Evolutionary conservation across 2,797 vertebrate genomes (phyloP).

Genomic region (Spinibarbus caldwelli): DNA sequence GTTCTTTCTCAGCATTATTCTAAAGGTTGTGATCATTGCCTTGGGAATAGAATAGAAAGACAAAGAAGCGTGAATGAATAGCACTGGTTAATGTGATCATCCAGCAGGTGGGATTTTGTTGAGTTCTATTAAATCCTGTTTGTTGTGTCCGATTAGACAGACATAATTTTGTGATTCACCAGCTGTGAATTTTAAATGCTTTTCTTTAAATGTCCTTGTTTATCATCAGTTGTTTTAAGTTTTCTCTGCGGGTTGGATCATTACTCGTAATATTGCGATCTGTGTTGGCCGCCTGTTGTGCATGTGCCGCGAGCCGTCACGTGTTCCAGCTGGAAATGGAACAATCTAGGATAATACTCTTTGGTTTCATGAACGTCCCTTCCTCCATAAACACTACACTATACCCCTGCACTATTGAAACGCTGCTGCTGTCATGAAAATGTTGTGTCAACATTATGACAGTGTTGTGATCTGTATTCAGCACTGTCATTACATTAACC

Average conservation of each 20-base stretch:
- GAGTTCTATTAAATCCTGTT: conserved; percentile 22
- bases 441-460: conserved; percentile 27
- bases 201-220: not conserved
- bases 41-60: conserved; percentile 7
- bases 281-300: not conserved
- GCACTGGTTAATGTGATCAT: conserved; percentile 5
- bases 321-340: conserved; percentile 1
- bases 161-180: not conserved
- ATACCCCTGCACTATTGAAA: not conserved
- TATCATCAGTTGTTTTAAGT: conserved; percentile 17
- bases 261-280: not conserved
- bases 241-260: not conserved
- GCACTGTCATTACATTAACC: not conserved
- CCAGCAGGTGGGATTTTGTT: conserved; percentile 12
- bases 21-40: conserved; percentile 10
- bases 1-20: conserved; percentile 3
- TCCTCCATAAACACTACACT: not conserved
- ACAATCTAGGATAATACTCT: conserved; percentile 20
- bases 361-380: not conserved
- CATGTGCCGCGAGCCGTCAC: conserved; percentile 1
- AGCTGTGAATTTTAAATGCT: not conserved
- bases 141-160: not conserved
- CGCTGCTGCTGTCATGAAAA: not conserved
- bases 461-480: not conserved
- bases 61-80: not conserved